Evolutionary conservation across 2,797 vertebrate species (phyloP).

Genomic region (Anas bernieri): DNA sequence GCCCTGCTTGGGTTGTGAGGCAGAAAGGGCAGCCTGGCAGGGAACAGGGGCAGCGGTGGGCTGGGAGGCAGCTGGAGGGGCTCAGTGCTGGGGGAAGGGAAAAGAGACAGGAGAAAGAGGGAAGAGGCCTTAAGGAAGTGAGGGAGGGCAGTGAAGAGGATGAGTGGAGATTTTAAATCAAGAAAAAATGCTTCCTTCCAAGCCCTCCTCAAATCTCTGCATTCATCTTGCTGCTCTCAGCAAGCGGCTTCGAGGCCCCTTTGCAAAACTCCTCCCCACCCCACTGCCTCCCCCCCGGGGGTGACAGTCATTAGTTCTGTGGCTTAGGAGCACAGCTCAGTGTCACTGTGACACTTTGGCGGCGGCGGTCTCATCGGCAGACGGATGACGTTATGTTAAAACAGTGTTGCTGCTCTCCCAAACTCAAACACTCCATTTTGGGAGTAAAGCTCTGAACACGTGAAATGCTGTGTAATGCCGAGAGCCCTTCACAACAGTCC

Average conservation of each 20-base stretch:
- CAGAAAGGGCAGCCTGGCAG: background rate
- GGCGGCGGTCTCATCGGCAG: background rate
- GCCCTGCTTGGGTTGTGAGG: background rate
- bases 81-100: background rate
- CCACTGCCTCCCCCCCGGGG: background rate
- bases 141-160: background rate
- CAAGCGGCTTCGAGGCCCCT: background rate
- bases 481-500: background rate
- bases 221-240: background rate
- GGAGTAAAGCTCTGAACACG: background rate
- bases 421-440: background rate
- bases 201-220: background rate
- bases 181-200: background rate
- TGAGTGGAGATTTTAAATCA: background rate
- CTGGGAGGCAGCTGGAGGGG: background rate
- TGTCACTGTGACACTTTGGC: background rate
- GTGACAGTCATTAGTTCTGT: background rate
- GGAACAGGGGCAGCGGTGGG: background rate
- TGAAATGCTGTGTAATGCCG: background rate
- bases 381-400: background rate
- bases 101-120: background rate
- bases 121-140: background rate
- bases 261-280: background rate
- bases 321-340: background rate
- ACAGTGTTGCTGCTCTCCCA: background rate